These are phyloP conservation scores for Hemibagrus wyckioides DNA, from an alignment of 2,113 vertebrate genomes.

Conservation along the genomic window DNA sequence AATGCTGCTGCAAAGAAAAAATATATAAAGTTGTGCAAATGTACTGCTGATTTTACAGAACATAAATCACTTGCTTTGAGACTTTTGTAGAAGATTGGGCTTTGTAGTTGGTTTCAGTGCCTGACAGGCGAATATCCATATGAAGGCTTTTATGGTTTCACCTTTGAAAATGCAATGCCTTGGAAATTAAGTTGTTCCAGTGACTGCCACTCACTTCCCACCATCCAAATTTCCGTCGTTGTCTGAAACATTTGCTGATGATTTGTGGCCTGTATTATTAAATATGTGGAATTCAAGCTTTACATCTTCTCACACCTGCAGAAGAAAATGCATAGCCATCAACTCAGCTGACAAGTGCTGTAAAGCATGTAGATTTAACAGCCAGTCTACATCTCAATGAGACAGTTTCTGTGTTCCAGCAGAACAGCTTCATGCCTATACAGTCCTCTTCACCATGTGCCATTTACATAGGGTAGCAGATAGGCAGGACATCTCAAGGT, in stretches of 20 bases:
- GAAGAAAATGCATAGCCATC: conserved; percentile 50
- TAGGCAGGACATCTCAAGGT: conserved; percentile 44
- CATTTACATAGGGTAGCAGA: conserved; percentile 46
- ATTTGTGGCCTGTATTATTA: conserved; percentile 51
- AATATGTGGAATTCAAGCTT: conserved; percentile 48
- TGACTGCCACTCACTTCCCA: conserved; percentile 37
- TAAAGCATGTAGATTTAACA: conserved; percentile 56
- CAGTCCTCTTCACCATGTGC: not conserved
- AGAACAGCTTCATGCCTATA: conserved; percentile 31
- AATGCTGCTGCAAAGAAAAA: not conserved
- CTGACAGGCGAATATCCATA: conserved; percentile 18
- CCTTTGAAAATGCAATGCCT: conserved; percentile 20
- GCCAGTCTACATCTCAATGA: conserved; percentile 47
- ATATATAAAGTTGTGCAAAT: conserved; percentile 26
- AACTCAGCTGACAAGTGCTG: conserved; percentile 50
- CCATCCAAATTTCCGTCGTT: conserved; percentile 16
- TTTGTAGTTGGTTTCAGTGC: conserved; percentile 13
- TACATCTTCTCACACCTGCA: conserved; percentile 44
- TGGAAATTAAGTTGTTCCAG: conserved; percentile 46
- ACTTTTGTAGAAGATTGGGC: conserved; percentile 26
- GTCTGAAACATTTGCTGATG: conserved; percentile 16
- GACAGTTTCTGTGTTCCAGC: conserved; percentile 44
- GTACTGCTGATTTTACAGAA: conserved; percentile 29
- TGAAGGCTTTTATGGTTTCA: conserved; percentile 8
- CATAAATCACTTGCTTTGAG: conserved; percentile 25